Evolutionary conservation across 1,140 invertebrate species (phyloP).

Genomic region (Archivesica marissinica): DNA sequence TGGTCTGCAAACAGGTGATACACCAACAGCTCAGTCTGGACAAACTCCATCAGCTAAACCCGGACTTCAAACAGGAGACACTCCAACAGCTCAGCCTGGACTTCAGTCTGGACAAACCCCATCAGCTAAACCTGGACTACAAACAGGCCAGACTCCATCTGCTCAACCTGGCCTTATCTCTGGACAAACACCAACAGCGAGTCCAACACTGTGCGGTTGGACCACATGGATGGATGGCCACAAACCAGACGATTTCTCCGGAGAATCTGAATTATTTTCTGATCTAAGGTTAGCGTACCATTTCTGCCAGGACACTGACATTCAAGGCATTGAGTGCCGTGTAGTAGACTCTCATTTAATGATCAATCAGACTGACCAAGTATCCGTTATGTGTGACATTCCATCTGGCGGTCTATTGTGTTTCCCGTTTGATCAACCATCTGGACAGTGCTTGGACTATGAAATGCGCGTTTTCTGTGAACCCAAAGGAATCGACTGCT

Average conservation of each 20-base stretch:
- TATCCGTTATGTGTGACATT: conserved; percentile 88
- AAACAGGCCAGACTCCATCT: conserved; percentile 13
- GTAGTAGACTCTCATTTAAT: conserved; percentile 54
- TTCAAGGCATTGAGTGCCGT: conserved; percentile 79
- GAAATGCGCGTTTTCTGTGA: conserved; percentile 90
- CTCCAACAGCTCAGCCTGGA: conserved; percentile 37
- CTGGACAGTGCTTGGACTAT: conserved; percentile 86
- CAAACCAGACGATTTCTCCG: conserved; percentile 68
- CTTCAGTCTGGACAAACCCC: not conserved
- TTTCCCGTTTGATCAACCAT: conserved; percentile 76
- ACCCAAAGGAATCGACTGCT: conserved; percentile 67
- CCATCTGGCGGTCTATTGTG: conserved; percentile 89
- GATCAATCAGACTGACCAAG: conserved; percentile 81
- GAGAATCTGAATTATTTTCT: conserved; percentile 88
- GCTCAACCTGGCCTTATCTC: not conserved
- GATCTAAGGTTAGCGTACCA: conserved; percentile 85
- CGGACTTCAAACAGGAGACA: conserved; percentile 19
- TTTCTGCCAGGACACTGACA: conserved; percentile 77
- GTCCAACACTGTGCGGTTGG: conserved; percentile 73
- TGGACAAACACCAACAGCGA: conserved; percentile 28
- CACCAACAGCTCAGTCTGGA: conserved; percentile 36
- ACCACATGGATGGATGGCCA: conserved; percentile 80
- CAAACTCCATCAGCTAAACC: conserved; percentile 43
- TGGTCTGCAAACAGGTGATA: not conserved
- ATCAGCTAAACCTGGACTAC: not conserved